Conservation (phyloP, 2,113 vertebrate species). For the Climacteris rufus region DNA sequence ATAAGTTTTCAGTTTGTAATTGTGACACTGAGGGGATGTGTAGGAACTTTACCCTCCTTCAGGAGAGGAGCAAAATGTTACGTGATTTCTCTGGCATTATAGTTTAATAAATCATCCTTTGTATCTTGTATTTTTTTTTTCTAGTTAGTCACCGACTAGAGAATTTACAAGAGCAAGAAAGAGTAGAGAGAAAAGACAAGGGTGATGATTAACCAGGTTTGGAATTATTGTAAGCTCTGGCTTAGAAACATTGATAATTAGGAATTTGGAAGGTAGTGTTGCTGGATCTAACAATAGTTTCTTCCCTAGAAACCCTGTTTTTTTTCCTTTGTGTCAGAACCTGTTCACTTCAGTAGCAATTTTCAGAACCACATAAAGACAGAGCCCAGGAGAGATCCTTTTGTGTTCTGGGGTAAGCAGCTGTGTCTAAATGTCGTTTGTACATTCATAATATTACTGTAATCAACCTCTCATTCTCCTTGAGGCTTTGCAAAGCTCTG, state of each 20-base stretch:
- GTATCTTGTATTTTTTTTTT: conserved; percentile 19
- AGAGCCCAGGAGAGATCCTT: background rate
- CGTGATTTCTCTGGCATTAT: background rate
- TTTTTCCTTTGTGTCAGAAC: background rate
- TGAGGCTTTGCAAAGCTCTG: conserved; percentile 31
- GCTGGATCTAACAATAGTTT: background rate
- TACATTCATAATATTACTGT: background rate
- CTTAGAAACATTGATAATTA: background rate
- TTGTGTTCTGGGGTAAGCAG: background rate
- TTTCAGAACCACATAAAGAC: background rate
- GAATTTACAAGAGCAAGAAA: conserved; percentile 13
- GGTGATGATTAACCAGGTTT: conserved; percentile 51
- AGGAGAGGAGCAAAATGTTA: background rate
- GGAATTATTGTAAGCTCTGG: background rate
- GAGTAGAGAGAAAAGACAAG: background rate
- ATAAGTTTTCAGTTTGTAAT: background rate
- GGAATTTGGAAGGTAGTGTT: background rate
- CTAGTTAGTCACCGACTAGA: conserved; percentile 7
- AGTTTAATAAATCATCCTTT: conserved; percentile 60
- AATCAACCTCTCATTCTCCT: background rate
- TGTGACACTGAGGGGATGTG: background rate
- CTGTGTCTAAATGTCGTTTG: background rate
- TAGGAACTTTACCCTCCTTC: background rate
- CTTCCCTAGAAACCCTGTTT: background rate
- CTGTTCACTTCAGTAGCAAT: background rate